phyloP scores from a whole-genome alignment of 2,113 vertebrate genomes.

The Emydocephalus ijimae region DNA sequence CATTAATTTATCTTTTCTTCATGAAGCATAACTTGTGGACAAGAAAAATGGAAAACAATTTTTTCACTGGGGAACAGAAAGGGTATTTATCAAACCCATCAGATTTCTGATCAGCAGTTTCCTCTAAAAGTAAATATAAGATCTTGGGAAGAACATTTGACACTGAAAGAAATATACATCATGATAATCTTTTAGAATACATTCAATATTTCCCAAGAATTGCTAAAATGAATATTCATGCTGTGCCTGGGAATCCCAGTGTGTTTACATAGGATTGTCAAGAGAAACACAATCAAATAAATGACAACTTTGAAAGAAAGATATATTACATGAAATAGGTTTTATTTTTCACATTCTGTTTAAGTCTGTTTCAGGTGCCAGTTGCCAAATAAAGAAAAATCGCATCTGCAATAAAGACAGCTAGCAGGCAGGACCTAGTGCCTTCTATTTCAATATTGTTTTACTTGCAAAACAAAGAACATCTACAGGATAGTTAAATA shows the following conservation, averaged over 20 bases:
- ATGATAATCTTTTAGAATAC: neutral
- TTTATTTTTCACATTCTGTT: neutral
- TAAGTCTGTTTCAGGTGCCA: slow-evolving; percentile 10
- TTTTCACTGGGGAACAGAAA: slow-evolving; percentile 16
- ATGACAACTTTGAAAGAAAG: neutral
- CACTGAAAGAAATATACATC: neutral
- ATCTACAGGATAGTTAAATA: neutral
- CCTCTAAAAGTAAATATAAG: neutral
- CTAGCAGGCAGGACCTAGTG: slow-evolving; percentile 11
- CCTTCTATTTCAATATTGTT: neutral
- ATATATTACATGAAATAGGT: slow-evolving; percentile 14
- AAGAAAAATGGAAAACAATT: neutral
- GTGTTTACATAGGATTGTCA: slow-evolving; percentile 21
- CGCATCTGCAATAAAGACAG: slow-evolving; percentile 32
- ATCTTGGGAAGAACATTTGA: neutral
- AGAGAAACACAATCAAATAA: slow-evolving; percentile 19
- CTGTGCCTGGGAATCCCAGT: slow-evolving; percentile 4
- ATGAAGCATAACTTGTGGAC: neutral
- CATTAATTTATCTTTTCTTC: neutral
- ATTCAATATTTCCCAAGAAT: neutral
- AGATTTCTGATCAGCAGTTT: neutral
- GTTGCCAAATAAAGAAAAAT: slow-evolving; percentile 25
- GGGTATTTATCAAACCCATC: neutral
- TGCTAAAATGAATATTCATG: neutral
- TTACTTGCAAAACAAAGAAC: neutral